Percentiles rank a stretch among this genome's conserved stretches.
Conservation (phyloP, 2,888 invertebrate genomes). For the Marronus borbonicus region DNA sequence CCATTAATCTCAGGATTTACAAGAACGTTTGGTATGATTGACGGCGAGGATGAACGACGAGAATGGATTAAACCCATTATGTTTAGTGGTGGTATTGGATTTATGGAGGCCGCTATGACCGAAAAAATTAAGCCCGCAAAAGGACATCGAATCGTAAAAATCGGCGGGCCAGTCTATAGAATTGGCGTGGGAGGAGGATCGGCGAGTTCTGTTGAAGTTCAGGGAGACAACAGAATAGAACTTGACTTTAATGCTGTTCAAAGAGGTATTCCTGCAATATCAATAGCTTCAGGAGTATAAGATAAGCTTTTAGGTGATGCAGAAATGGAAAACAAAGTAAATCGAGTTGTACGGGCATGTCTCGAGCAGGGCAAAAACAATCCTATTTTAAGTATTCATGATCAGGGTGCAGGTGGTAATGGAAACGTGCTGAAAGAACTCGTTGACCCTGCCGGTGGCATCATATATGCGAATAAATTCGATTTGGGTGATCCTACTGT, state of each 20-base stretch:
- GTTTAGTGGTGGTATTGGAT: slow-evolving; percentile 97
- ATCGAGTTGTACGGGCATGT: slow-evolving; percentile 93
- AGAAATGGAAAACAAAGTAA: slow-evolving; percentile 98
- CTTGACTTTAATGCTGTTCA: slow-evolving; percentile 98
- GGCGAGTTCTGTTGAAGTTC: slow-evolving; percentile 95
- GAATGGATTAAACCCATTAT: slow-evolving; percentile 99
- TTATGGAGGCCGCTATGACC: slow-evolving; percentile 87
- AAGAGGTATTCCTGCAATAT: slow-evolving; percentile 72
- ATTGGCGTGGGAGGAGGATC: slow-evolving; percentile 99
- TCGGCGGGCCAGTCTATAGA: slow-evolving; percentile 97
- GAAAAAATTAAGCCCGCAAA: slow-evolving; percentile 83
- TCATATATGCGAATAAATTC: slow-evolving; percentile 89
- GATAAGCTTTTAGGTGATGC: slow-evolving; percentile 78
- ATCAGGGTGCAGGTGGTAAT: slow-evolving; percentile 99
- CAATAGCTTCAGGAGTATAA: not conserved
- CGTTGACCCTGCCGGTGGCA: slow-evolving; percentile 94
- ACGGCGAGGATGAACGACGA: slow-evolving; percentile 76
- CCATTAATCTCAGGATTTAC: slow-evolving; percentile 94
- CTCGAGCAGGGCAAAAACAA: slow-evolving; percentile 86
- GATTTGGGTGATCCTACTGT: slow-evolving; percentile 96
- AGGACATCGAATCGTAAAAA: slow-evolving; percentile 94
- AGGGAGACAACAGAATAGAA: slow-evolving; percentile 88
- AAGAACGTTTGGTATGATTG: slow-evolving; percentile 88
- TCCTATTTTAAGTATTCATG: slow-evolving; percentile 96
- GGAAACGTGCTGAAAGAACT: slow-evolving; percentile 98